Evolutionary conservation across 2,797 vertebrate genomes (phyloP).

Genomic region (Aotus griseimembra): DNA sequence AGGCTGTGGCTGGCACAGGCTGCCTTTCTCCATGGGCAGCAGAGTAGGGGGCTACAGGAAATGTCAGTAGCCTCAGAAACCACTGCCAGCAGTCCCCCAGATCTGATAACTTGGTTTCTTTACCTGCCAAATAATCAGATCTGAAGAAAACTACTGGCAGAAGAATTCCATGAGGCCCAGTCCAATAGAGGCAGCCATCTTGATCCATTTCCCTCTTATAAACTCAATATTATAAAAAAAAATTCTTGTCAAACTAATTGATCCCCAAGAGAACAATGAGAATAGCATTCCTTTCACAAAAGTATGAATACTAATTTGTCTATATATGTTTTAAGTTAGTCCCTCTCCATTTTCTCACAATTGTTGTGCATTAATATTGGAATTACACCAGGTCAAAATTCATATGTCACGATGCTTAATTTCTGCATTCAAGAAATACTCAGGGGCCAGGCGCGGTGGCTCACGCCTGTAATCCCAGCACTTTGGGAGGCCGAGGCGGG

Average conservation of each 20-base stretch:
- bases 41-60: not conserved
- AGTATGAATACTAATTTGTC: not conserved
- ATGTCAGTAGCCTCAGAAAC: not conserved
- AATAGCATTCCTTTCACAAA: not conserved
- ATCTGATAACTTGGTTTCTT: not conserved
- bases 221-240: not conserved
- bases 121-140: not conserved
- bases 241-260: constrained; percentile 27
- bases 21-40: not conserved
- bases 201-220: not conserved
- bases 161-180: not conserved
- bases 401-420: not conserved
- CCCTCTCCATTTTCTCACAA: not conserved
- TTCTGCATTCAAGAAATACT: constrained; percentile 15
- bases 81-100: not conserved
- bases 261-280: constrained; percentile 1
- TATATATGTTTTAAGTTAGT: not conserved
- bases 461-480: too few relatives aligned
- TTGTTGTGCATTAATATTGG: not conserved
- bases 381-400: not conserved
- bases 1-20: not conserved
- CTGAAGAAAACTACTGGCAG: not conserved
- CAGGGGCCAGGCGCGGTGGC: too few relatives aligned
- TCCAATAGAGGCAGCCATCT: not conserved
- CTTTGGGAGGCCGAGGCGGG: too few relatives aligned